Conservation (phyloP, 2,888 invertebrate species). For the Leptinotarsa juncta region DNA sequence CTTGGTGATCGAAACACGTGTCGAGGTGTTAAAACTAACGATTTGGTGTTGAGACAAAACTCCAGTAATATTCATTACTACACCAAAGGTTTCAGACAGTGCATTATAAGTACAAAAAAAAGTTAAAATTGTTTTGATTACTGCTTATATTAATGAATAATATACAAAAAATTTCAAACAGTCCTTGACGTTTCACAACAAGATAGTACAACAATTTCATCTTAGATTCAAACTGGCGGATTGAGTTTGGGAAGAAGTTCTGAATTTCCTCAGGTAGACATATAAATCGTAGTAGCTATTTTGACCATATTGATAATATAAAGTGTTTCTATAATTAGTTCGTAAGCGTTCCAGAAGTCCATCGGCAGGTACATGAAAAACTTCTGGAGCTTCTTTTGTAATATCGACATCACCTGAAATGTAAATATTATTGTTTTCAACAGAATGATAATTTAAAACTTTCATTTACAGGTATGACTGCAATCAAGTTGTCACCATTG, state of each 20-base stretch:
- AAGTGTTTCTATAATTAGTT: neutral
- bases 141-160: constrained; percentile 1
- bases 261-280: constrained; percentile 11
- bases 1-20: no score
- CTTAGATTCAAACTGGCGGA: neutral
- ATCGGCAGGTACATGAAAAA: constrained; percentile 7
- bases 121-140: neutral
- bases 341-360: neutral
- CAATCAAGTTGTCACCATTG: no score
- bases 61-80: no score
- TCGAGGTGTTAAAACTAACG: no score
- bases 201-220: constrained; percentile 1
- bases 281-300: constrained; percentile 4
- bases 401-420: constrained; percentile 11
- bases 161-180: constrained; percentile 11
- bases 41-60: no score
- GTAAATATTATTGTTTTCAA: neutral
- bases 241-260: neutral
- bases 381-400: constrained; percentile 10
- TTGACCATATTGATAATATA: constrained; percentile 12
- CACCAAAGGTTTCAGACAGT: no score
- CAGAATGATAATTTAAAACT: neutral
- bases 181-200: constrained; percentile 2
- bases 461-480: neutral
- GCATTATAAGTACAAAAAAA: no score